Conservation (phyloP, 53 echinoderm and acorn worm genomes). For the Hippasteria phrygiana region DNA sequence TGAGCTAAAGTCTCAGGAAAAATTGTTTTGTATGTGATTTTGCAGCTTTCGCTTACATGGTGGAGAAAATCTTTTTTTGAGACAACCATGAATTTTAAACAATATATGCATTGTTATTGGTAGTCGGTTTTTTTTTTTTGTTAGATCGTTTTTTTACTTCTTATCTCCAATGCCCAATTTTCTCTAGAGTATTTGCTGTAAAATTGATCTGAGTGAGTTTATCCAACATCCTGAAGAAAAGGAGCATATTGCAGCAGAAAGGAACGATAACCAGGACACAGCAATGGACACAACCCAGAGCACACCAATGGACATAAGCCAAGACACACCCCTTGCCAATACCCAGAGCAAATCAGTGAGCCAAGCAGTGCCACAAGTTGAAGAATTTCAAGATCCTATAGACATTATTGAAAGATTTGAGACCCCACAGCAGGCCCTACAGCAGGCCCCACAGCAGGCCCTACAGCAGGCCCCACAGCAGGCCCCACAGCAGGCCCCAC, state of each 20-base stretch:
- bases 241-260: neutral
- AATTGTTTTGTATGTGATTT: too few relatives aligned
- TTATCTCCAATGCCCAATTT: neutral
- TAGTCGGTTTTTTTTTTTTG: too few relatives aligned
- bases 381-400: neutral
- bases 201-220: constrained; percentile 63
- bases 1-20: too few relatives aligned
- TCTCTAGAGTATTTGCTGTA: constrained; percentile 61
- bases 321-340: constrained; percentile 2
- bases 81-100: too few relatives aligned
- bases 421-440: neutral
- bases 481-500: neutral
- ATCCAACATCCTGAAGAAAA: constrained; percentile 31
- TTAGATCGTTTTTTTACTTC: too few relatives aligned
- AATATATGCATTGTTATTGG: too few relatives aligned
- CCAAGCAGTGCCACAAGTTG: neutral
- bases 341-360: constrained; percentile 5
- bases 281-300: neutral
- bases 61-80: too few relatives aligned
- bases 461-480: neutral
- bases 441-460: neutral
- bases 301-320: neutral
- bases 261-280: neutral
- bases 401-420: neutral
- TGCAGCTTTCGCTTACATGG: too few relatives aligned